Evolutionary conservation across 2,888 invertebrate genomes (phyloP).

Genomic region (Acheta domesticus): DNA sequence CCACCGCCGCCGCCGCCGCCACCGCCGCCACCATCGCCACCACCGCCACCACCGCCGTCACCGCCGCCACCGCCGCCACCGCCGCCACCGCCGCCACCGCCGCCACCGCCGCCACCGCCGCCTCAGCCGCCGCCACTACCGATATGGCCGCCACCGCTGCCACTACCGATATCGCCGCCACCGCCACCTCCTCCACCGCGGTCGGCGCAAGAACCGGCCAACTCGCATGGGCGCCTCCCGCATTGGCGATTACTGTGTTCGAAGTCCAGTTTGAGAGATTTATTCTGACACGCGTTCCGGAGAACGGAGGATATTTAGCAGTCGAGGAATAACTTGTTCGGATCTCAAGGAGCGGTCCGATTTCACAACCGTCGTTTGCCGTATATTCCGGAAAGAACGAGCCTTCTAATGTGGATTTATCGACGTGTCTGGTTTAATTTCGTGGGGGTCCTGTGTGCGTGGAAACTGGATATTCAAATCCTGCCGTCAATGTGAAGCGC

Average conservation of each 20-base stretch:
- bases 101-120: neutral
- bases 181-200: neutral
- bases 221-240: neutral
- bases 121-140: neutral
- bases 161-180: neutral
- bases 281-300: neutral
- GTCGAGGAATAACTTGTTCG: neutral
- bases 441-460: neutral
- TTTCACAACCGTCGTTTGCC: neutral
- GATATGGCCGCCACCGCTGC: no score
- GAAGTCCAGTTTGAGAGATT: conserved; percentile 18
- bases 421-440: neutral
- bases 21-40: neutral
- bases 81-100: neutral
- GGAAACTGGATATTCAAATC: neutral
- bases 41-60: neutral
- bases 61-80: neutral
- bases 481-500: no score
- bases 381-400: conserved; percentile 8
- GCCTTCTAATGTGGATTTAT: neutral
- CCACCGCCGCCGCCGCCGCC: no score
- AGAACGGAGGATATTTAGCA: neutral
- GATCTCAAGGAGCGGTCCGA: conserved; percentile 5
- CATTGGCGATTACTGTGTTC: neutral
- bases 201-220: neutral